These are phyloP conservation scores for Erannis defoliaria DNA, from an alignment of 2,888 invertebrate genomes.

Conservation along the genomic window DNA sequence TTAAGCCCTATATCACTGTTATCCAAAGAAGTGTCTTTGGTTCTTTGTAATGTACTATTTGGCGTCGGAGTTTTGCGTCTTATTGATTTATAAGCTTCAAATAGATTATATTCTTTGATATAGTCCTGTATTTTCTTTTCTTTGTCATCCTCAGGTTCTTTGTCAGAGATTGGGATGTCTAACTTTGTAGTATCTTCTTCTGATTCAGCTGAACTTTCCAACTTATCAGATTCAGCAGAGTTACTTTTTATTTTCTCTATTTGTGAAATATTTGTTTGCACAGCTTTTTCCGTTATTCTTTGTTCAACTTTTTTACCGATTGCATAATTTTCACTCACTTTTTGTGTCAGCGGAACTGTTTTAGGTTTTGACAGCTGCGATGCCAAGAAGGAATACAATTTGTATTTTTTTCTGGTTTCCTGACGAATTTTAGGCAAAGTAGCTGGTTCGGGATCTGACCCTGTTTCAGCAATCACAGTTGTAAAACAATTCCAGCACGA, in stretches of 20 bases:
- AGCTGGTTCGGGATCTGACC: slow-evolving; percentile 54
- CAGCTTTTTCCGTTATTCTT: slow-evolving; percentile 54
- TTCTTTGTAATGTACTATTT: slow-evolving; percentile 37
- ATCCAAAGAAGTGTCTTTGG: slow-evolving; percentile 25
- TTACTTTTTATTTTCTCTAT: slow-evolving; percentile 25
- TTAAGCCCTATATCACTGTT: slow-evolving; percentile 30
- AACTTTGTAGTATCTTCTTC: slow-evolving; percentile 25
- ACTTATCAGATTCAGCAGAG: not conserved
- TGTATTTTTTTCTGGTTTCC: slow-evolving; percentile 67
- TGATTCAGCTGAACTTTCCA: slow-evolving; percentile 27
- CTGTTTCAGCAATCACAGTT: slow-evolving; percentile 53
- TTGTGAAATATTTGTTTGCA: slow-evolving; percentile 27
- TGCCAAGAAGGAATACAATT: slow-evolving; percentile 71
- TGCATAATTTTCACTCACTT: slow-evolving; percentile 69
- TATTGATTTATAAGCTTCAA: slow-evolving; percentile 47
- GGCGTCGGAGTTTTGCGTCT: slow-evolving; percentile 43
- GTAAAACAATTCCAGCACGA: slow-evolving; percentile 78
- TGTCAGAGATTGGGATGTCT: slow-evolving; percentile 31
- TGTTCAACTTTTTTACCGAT: slow-evolving; percentile 70
- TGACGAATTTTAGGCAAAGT: slow-evolving; percentile 66
- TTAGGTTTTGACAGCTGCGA: slow-evolving; percentile 72
- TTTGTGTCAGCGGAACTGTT: slow-evolving; percentile 71
- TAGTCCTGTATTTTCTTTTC: slow-evolving; percentile 43
- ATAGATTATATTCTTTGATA: slow-evolving; percentile 46
- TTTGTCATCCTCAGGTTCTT: slow-evolving; percentile 28